Conservation (phyloP, 2,888 invertebrate genomes). For the Torymus texanus region DNA sequence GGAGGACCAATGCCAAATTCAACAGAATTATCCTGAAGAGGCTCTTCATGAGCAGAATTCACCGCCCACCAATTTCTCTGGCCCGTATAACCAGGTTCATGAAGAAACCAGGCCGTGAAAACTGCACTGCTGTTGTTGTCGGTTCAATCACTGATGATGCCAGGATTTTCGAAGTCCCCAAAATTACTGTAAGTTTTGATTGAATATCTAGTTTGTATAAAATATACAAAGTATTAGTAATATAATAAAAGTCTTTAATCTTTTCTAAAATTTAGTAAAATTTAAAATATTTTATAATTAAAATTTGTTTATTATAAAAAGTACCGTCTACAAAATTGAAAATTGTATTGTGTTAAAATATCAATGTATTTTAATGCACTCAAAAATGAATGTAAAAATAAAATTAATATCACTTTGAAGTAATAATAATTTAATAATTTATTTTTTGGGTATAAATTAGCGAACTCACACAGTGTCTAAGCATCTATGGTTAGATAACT, state of each 20-base stretch:
- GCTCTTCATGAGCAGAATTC: constrained; percentile 97
- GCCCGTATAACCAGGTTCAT: constrained; percentile 91
- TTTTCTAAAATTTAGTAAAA: too few species aligned
- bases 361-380: too few species aligned
- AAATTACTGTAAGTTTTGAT: constrained; percentile 81
- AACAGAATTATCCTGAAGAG: constrained; percentile 95
- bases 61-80: constrained; percentile 95
- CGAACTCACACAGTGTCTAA: constrained; percentile 73
- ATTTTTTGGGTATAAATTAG: constrained; percentile 42
- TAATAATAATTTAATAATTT: not conserved
- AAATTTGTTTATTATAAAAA: too few species aligned
- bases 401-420: too few species aligned
- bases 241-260: too few species aligned
- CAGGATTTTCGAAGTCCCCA: constrained; percentile 93
- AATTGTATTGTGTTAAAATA: too few species aligned
- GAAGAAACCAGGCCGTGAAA: constrained; percentile 90
- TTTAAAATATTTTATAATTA: too few species aligned
- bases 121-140: constrained; percentile 93
- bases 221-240: too few species aligned
- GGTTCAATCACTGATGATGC: constrained; percentile 97
- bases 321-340: too few species aligned
- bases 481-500: constrained; percentile 68
- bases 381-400: too few species aligned
- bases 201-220: not conserved
- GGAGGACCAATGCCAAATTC: constrained; percentile 97